These are phyloP conservation scores for Todiramphus saurophagus DNA, from an alignment of 2,113 vertebrate genomes.

Conservation along the genomic window DNA sequence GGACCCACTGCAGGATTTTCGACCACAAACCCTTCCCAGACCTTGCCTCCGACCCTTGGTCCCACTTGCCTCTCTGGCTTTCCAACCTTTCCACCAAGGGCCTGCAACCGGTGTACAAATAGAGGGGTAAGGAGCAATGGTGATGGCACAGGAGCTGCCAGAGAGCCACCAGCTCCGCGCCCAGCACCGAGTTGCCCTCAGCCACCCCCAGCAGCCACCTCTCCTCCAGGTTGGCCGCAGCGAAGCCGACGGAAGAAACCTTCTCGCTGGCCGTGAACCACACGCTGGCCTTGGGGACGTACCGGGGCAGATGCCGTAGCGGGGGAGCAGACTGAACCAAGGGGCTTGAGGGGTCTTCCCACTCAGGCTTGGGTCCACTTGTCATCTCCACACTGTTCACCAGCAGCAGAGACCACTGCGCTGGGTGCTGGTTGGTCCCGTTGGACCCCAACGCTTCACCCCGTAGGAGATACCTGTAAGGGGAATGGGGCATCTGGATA, in stretches of 20 bases:
- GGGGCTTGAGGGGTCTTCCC: rapidly evolving
- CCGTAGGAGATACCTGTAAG: not conserved
- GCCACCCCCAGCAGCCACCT: not conserved
- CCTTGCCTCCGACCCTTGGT: rapidly evolving
- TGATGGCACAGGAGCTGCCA: not conserved
- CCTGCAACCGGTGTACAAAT: not conserved
- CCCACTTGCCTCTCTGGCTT: rapidly evolving
- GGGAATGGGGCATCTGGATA: not conserved
- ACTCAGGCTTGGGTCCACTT: rapidly evolving
- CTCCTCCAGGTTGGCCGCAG: not conserved
- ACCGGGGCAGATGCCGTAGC: rapidly evolving
- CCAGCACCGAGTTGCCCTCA: rapidly evolving
- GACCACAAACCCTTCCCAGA: rapidly evolving
- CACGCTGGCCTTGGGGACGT: not conserved
- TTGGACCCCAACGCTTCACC: rapidly evolving
- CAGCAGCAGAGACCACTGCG: not conserved
- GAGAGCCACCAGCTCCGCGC: not conserved
- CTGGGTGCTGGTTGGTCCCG: rapidly evolving
- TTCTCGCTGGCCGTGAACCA: not conserved
- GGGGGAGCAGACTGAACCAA: not conserved
- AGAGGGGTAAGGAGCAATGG: not conserved
- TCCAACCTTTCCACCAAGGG: not conserved
- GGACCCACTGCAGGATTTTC: not conserved
- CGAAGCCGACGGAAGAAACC: rapidly evolving
- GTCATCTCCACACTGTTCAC: rapidly evolving